A percentile compares a stretch with the other conserved stretches of the same genome.
These are phyloP conservation scores for Polydrusus pterygomalis DNA, from an alignment of 2,888 invertebrate genomes.

Conservation along the genomic window DNA sequence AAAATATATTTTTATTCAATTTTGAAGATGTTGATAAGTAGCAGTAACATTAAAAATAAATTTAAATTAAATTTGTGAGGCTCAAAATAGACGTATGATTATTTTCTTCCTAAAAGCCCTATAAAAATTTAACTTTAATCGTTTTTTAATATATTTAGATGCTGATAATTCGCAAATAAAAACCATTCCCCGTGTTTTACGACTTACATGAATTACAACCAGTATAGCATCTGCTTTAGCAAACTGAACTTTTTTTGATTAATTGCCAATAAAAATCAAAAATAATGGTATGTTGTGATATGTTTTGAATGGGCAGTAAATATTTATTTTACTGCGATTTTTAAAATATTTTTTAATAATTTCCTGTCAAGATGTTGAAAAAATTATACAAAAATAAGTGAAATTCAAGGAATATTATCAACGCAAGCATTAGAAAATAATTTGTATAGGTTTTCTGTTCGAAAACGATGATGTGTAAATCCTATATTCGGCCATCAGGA, in stretches of 20 bases:
- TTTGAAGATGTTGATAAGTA: not conserved
- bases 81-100: not conserved
- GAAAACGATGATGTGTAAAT: slow-evolving; percentile 27
- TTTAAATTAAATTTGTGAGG: not conserved
- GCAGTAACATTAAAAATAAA: not conserved
- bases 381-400: too few relatives aligned
- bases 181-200: slow-evolving; percentile 19
- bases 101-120: slow-evolving; percentile 6
- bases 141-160: not conserved
- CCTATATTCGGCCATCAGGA: slow-evolving; percentile 16
- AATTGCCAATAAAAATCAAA: slow-evolving; percentile 27
- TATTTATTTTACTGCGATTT: slow-evolving; percentile 1
- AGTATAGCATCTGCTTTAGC: slow-evolving; percentile 6
- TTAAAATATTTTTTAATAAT: slow-evolving; percentile 2
- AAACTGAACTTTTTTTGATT: slow-evolving; percentile 29
- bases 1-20: too few relatives aligned
- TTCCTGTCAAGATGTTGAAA: not conserved
- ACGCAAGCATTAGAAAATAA: not conserved
- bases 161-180: slow-evolving; percentile 26
- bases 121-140: slow-evolving; percentile 24
- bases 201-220: slow-evolving; percentile 3
- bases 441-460: not conserved
- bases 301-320: not conserved
- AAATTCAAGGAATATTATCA: too few relatives aligned
- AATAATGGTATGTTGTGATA: slow-evolving; percentile 20